Conservation (phyloP, 1,140 invertebrate species). For the Drosophila tani region DNA sequence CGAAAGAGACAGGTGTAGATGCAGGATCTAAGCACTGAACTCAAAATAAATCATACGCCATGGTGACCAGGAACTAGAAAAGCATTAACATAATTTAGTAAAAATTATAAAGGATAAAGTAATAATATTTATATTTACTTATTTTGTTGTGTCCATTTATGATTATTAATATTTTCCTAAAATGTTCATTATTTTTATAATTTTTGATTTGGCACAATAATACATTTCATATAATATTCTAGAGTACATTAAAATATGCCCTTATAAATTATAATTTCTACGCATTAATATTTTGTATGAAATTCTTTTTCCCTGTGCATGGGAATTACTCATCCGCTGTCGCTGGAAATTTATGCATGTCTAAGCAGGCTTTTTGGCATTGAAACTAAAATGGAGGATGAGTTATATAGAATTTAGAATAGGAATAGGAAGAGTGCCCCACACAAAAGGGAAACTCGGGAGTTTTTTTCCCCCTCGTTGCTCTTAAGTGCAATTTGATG, state of each 20-base stretch:
- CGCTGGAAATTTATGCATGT: constrained; percentile 61
- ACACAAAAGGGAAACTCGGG: constrained; percentile 10
- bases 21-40: constrained; percentile 2
- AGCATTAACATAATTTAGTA: background rate
- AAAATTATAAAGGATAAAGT: background rate
- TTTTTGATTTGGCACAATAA: too few species aligned
- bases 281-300: too few species aligned
- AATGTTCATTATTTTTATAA: too few species aligned
- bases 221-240: too few species aligned
- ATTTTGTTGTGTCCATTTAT: background rate
- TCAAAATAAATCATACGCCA: constrained; percentile 29
- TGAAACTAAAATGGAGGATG: constrained; percentile 2
- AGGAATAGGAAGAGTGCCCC: constrained; percentile 7
- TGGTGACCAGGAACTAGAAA: background rate
- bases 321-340: constrained; percentile 29
- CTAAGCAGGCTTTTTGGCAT: constrained; percentile 55
- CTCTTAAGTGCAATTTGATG: constrained; percentile 27
- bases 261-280: too few species aligned
- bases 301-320: background rate
- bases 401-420: background rate
- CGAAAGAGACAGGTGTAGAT: constrained; percentile 1
- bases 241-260: too few species aligned
- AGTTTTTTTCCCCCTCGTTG: background rate
- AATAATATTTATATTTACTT: background rate
- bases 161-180: background rate